A percentile compares a stretch with the other conserved stretches of the same genome.
These are phyloP conservation scores for Glaucomys volans DNA, from an alignment of 2,113 vertebrate species.

Conservation along the genomic window DNA sequence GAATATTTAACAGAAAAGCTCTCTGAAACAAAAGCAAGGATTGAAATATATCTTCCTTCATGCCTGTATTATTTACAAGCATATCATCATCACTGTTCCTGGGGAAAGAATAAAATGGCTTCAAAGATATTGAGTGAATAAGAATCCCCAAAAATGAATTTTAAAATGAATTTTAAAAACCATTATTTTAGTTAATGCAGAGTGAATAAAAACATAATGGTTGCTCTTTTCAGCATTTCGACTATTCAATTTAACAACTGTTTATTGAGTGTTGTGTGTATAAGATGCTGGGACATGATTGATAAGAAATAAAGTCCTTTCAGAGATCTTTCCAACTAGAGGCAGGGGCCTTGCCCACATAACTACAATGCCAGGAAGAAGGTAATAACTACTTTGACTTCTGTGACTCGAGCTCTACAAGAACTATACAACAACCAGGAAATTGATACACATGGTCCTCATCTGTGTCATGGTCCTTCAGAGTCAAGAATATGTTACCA, in stretches of 20 bases:
- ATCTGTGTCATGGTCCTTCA: background rate
- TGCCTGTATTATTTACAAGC: slow-evolving; percentile 8
- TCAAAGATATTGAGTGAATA: background rate
- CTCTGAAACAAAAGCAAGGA: background rate
- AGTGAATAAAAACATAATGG: background rate
- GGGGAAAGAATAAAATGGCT: background rate
- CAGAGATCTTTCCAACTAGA: background rate
- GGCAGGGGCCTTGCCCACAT: background rate
- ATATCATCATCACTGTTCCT: background rate
- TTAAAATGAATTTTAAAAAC: background rate
- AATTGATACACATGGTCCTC: background rate
- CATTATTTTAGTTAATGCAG: background rate
- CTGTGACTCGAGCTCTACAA: background rate
- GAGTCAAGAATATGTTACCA: background rate
- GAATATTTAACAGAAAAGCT: background rate
- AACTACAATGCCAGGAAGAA: background rate
- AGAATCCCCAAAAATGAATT: background rate
- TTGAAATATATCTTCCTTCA: background rate
- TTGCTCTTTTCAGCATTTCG: background rate
- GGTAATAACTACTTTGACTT: background rate
- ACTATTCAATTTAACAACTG: background rate
- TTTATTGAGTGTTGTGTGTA: background rate
- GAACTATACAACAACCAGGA: too few relatives aligned
- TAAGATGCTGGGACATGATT: background rate
- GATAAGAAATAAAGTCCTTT: background rate